Base-by-base conservation (phyloP, 2,888 invertebrate genomes). In the Mimumesa dahlbomi region DNA sequence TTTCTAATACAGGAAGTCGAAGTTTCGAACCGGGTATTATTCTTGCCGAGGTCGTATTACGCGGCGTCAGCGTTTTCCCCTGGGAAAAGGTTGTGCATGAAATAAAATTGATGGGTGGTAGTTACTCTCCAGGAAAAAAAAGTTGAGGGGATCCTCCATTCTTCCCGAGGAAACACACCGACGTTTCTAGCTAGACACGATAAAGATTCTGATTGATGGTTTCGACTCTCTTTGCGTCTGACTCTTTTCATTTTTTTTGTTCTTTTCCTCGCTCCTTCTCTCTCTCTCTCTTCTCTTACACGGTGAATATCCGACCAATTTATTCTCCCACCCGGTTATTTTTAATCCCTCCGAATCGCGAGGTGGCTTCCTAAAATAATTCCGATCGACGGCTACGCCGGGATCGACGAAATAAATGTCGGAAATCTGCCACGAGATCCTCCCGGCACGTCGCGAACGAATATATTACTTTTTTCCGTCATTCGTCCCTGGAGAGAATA, bases 161-260 rank as follows among this genome's bases (percentile, higher is more conserved):
- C n/a, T n/a, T n/a, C n/a, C n/a, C n/a, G n/a, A n/a, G n/a, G n/a
- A n/a, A n/a, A n/a, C n/a, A n/a, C n/a, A n/a, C n/a, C n/a, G n/a
- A n/a, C n/a, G n/a, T n/a, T n/a, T n/a, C n/a, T n/a, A n/a, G n/a
- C n/a, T 29, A 29, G 6, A 29, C 29, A 9, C 2, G 29, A 29
- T 29, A 29, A 29, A 36, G 25, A 58, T 13, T 48, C 57, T 57
- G 57, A 63, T 42, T 29, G 40, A 63, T 49, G 63, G n/a, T 63
- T 6, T 19, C 0, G 11, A 2, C 16, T 25, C 1, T 36, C 14
- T 4, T 1, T 29, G 31, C 6, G 22, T 19, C 14, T 19, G 34
- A 7, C 7, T 1, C 18, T 6, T n/a, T n/a, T n/a, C n/a, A n/a
- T n/a, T n/a, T n/a, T n/a, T n/a, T n/a, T n/a, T n/a, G n/a, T n/a